Evolutionary conservation across 2,888 invertebrate genomes (phyloP), one percentile per base, ranked within the genome.

Genomic region (Ferrisia virgata): DNA sequence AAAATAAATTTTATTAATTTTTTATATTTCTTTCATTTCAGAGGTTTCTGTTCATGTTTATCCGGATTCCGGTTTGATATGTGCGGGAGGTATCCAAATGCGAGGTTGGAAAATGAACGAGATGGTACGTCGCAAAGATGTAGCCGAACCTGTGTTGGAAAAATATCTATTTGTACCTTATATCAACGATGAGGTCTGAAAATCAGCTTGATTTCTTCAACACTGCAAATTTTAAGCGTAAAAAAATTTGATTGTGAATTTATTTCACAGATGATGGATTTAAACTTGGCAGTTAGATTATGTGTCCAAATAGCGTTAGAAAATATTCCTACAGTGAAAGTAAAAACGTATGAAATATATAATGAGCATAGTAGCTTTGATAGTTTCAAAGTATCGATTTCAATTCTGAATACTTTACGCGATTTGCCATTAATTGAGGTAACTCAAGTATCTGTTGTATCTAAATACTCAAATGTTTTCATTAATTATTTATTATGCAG

Each of bases 101-200:
- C 91, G 92, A 82, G 95, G 95, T 2, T 89, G 96, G 0, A 92
- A 93, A 86, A 94, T 94, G 0, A 94, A 93, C 85, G 91, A 93
- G 0, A 95, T 96, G 53, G 91, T 94, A 0, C 91, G 92, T 86
- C 91, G 92, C 69, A 90, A 92, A 85, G 92, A 92, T 22, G 91
- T 93, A 36, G 92, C 93, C 13, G 90, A 92, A n/a, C 95, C 96
- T 1, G 92, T 94, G 0, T 88, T 96, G 28, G 96, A 96, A 88
- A 92, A 92, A 88, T 93, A 93, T 87, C 90, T 90, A 85, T 96
- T 96, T 87, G 88, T 95, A 8, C 91, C 95, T 0, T 92, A 94
- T 88, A 87, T 85, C 31, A 81, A 40, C 36, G 3, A 58, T 47
- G 39, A 43, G 69, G 86, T 86, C 84, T 85, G 53, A 36, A 11